Base-by-base conservation (phyloP, 2,113 vertebrate genomes). In the Syrrhaptes paradoxus region DNA sequence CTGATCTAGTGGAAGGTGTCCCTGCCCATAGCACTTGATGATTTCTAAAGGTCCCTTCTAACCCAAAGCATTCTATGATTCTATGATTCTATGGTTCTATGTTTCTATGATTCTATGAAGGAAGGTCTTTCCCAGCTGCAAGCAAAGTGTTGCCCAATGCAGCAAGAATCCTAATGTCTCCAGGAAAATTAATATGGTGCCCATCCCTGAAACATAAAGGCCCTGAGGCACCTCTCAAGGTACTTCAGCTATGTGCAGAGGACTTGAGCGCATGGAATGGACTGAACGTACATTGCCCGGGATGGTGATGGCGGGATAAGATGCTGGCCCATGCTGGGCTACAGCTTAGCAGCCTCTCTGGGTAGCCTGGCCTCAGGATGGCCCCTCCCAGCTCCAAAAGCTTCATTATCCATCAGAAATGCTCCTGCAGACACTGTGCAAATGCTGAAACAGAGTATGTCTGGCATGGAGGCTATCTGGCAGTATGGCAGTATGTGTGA, bases 341-440 rank as follows among this genome's bases (percentile, higher is more conserved):
- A 24, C 7, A 38, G 16, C 5, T 73, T 48, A 45, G 29, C 58
- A 88, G 15, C 2, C 4, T 2, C 7, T 2, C 13, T 26, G 22
- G n/a, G 4, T 32, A 48, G 18, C 12, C 13, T 7, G 0, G 0
- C 25, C 28, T 67, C 20, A 13, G 24, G 28, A 52, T 5, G 20
- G 21, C 11, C 19, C 21, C 28, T 57, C 16, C 21, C 10, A 46
- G 36, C 10, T 45, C 58, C 54, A 36, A 87, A 92, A 76, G 1
- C 14, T 63, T 68, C n/a, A 11, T 52, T 59, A 18, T n/a, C 11
- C 4, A 15, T 62, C 54, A 66, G 4, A 28, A 29, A 4, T 41
- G 8, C 8, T 74, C 36, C 32, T 31, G 11, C 16, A 6, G 14
- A 7, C 19, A 24, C 21, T 2, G 2, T 14, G n/a, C 5, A 80